Base-by-base conservation (phyloP, 2,888 invertebrate species). In the Dusona sp. region DNA sequence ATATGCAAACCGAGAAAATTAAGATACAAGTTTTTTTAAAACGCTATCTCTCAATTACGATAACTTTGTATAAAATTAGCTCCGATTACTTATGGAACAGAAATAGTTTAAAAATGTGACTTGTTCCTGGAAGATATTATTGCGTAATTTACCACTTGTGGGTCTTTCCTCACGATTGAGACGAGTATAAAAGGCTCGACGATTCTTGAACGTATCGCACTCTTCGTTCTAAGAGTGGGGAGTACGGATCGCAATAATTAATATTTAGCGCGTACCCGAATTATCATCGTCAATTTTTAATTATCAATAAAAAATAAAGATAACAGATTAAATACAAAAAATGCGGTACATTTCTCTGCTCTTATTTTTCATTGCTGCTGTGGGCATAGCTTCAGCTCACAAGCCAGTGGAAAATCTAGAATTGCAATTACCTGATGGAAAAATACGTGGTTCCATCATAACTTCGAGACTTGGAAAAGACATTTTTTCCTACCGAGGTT, bases 401-500 rank as follows among this genome's bases (percentile, higher is more conserved):
- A 22, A 61, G 13, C 38, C 16, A 42, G 73, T 33, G 4, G 78
- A 81, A 36, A 81, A 54, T 45, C 36, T 79, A 7, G 85, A 87
- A 51, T 84, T 89, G 8, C 33, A 48, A n/a, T 70, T 86, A 16
- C 64, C 88, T 80, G 45, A 90, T 81, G 92, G 93, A 4, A 88
- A 64, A 78, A 86, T 92, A 38, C 88, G 87, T 16, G 93, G 93
- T 22, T 90, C 90, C 4, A 29, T 88, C 0, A 89, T 91, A 89
- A 87, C 72, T 7, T 87, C 90, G 6, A 83, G 92, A 77, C 80
- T 89, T 1, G 90, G 90, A 19, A 92, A 86, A 82, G 87, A 80
- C 7, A 91, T 93, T 65, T 90, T 88, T 85, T 85, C 91, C 2
- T 92, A 91, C 72, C 90, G 92, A 7, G 92, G 91, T 2, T 61